A percentile compares a stretch with the other conserved stretches of the same genome.
Conservation (phyloP, 37 sponge, comb jelly and placozoan genomes). For the Agelas oroides region DNA sequence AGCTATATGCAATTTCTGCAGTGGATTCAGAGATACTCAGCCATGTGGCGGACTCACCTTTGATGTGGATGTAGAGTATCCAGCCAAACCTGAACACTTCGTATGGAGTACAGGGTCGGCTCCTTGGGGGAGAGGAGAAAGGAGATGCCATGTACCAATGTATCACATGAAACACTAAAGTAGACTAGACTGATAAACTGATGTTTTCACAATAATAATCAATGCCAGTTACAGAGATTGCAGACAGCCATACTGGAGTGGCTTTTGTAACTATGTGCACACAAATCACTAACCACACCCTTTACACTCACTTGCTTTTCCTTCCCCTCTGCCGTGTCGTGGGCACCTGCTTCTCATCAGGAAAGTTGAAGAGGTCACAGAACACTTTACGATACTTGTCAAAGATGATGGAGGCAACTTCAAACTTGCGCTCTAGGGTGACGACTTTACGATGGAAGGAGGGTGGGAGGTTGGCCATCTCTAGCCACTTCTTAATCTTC, state of each 20-base stretch:
- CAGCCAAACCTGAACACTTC: constrained; percentile 88
- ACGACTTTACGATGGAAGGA: constrained; percentile 73
- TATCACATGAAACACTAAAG: too few relatives aligned
- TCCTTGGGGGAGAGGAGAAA: constrained; percentile 27
- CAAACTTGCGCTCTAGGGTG: constrained; percentile 87
- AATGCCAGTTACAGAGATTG: too few relatives aligned
- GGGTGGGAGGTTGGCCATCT: constrained; percentile 74
- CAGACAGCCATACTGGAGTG: too few relatives aligned
- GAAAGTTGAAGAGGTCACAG: constrained; percentile 58
- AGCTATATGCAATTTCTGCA: too few relatives aligned
- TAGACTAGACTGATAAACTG: too few relatives aligned
- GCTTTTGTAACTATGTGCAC: too few relatives aligned
- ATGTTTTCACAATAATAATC: too few relatives aligned
- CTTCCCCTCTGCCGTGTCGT: background rate
- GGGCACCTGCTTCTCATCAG: constrained; percentile 39
- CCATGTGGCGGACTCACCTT: constrained; percentile 50
- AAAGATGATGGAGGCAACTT: constrained; percentile 85
- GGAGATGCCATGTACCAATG: too few relatives aligned
- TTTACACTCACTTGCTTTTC: constrained; percentile 33
- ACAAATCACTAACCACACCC: background rate
- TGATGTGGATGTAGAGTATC: constrained; percentile 82
- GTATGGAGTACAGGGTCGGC: constrained; percentile 48
- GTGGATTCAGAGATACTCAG: too few relatives aligned
- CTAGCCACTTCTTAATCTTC: constrained; percentile 89
- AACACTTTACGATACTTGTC: constrained; percentile 84